These are phyloP conservation scores for Euwallacea fornicatus DNA, from an alignment of 1,140 invertebrate genomes.

Conservation along the genomic window DNA sequence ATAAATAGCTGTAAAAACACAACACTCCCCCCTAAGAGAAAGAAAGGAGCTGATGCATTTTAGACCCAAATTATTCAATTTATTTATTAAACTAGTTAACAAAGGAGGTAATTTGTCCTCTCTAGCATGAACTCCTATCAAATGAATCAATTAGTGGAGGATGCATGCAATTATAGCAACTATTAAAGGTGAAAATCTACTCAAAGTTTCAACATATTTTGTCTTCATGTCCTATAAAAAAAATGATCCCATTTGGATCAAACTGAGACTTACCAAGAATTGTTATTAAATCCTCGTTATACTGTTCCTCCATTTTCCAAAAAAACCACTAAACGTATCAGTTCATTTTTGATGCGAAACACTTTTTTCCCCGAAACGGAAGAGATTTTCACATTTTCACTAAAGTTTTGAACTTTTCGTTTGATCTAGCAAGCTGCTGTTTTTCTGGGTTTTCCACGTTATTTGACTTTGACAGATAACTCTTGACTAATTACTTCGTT, in stretches of 20 bases:
- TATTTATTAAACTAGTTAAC: constrained; percentile 33
- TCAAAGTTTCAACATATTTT: constrained; percentile 32
- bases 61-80: constrained; percentile 34
- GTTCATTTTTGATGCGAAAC: constrained; percentile 34
- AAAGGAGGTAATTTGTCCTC: constrained; percentile 24
- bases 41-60: constrained; percentile 29
- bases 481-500: too few relatives aligned
- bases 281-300: too few relatives aligned
- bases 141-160: constrained; percentile 5
- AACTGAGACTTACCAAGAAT: constrained; percentile 46
- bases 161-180: constrained; percentile 8
- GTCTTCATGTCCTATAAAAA: constrained; percentile 17
- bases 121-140: constrained; percentile 12
- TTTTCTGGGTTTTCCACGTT: constrained; percentile 41
- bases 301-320: constrained; percentile 42
- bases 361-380: constrained; percentile 17
- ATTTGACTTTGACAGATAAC: constrained; percentile 35
- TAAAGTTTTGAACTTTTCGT: constrained; percentile 39
- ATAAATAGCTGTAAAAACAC: constrained; percentile 20
- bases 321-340: constrained; percentile 26
- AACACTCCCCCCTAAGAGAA: constrained; percentile 30
- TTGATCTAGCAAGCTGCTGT: background rate
- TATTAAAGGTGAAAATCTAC: constrained; percentile 19
- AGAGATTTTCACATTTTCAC: constrained; percentile 38
- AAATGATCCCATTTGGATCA: background rate